Conservation (phyloP, 2,113 vertebrate genomes). For the Sterrhoptilus dennistouni region DNA sequence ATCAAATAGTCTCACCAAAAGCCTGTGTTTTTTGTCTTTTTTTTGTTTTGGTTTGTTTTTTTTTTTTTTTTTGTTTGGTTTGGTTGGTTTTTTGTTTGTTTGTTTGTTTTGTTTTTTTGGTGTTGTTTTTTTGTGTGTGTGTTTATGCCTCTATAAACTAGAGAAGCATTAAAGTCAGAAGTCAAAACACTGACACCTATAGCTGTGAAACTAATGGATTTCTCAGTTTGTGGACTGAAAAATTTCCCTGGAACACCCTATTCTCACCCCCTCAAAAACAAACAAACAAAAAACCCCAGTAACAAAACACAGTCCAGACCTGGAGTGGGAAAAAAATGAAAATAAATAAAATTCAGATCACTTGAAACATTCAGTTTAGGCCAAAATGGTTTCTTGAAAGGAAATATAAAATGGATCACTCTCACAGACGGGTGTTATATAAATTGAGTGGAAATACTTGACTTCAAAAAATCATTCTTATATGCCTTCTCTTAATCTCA, state of each 20-base stretch:
- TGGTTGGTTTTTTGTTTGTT: not conserved
- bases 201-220: slow-evolving; percentile 14
- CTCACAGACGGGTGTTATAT: not conserved
- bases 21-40: not conserved
- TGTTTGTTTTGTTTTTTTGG: not conserved
- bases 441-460: slow-evolving; percentile 1
- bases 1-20: not conserved
- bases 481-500: not conserved
- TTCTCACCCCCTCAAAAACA: not conserved
- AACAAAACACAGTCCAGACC: not conserved
- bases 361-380: not conserved
- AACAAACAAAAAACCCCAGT: not conserved
- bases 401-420: slow-evolving; percentile 1
- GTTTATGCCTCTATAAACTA: not conserved
- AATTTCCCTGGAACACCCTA: not conserved
- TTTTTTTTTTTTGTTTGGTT: not conserved
- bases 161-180: not conserved
- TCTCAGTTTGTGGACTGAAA: slow-evolving; percentile 1
- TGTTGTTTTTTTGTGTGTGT: too few species aligned
- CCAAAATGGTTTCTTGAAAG: not conserved
- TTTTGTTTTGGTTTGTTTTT: not conserved
- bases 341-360: not conserved
- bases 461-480: not conserved
- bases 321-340: not conserved
- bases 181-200: not conserved